Evolutionary conservation across 2,888 invertebrate genomes (phyloP).

Genomic region (Noctua fimbriata): DNA sequence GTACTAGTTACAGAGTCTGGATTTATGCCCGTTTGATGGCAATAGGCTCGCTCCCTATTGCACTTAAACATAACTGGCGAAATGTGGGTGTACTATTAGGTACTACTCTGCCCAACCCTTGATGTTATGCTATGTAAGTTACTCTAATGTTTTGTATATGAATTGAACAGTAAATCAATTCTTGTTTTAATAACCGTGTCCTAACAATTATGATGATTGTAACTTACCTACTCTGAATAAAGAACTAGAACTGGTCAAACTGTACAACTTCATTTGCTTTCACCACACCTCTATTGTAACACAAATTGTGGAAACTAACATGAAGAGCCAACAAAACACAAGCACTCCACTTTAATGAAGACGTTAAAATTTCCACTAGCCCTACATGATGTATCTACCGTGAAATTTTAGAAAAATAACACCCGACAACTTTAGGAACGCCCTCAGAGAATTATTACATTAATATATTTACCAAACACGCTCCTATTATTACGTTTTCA

Average conservation of each 20-base stretch:
- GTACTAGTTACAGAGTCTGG: not conserved
- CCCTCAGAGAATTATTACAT: conserved; percentile 88
- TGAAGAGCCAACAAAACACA: conserved; percentile 49
- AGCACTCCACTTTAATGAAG: conserved; percentile 80
- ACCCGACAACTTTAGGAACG: conserved; percentile 80
- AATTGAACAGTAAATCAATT: not conserved
- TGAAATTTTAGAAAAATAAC: conserved; percentile 89
- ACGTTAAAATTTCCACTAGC: conserved; percentile 85
- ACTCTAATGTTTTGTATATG: not conserved
- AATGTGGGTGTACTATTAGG: no score
- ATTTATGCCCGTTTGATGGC: no score
- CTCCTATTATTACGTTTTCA: conserved; percentile 90
- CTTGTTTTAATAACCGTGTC: conserved; percentile 14
- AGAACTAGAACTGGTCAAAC: conserved; percentile 25
- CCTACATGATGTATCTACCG: conserved; percentile 86
- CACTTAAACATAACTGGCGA: no score
- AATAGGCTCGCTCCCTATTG: no score
- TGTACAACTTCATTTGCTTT: conserved; percentile 73
- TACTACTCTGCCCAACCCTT: no score
- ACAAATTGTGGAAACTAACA: conserved; percentile 65
- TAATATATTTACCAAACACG: conserved; percentile 90
- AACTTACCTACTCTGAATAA: conserved; percentile 11
- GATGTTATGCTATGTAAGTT: no score
- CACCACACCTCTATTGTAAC: conserved; percentile 68
- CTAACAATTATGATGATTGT: conserved; percentile 9